Conservation (phyloP, 2,888 invertebrate species). For the Orthosia cruda region DNA sequence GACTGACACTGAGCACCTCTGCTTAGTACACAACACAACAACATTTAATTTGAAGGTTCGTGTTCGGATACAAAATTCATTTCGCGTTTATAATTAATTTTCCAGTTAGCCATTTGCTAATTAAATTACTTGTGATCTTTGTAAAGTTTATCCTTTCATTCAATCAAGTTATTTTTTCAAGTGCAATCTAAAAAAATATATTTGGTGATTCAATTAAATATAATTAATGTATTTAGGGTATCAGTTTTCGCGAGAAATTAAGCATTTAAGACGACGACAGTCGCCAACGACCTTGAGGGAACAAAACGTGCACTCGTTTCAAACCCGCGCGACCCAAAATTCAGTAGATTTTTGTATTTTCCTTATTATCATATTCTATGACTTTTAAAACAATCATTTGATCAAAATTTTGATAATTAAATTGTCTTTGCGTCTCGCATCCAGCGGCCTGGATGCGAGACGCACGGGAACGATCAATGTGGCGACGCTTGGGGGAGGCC, state of each 20-base stretch:
- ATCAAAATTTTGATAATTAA: too few species aligned
- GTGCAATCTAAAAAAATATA: constrained; percentile 6
- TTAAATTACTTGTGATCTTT: constrained; percentile 50
- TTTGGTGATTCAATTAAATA: constrained; percentile 1
- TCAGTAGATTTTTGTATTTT: too few species aligned
- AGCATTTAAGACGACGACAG: too few species aligned
- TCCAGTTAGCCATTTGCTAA: constrained; percentile 60
- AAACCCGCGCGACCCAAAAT: too few species aligned
- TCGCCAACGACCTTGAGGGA: too few species aligned
- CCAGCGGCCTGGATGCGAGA: too few species aligned
- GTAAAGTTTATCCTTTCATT: constrained; percentile 37
- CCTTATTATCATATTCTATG: too few species aligned
- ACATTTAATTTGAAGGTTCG: constrained; percentile 53
- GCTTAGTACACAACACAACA: constrained; percentile 12
- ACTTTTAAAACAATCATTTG: too few species aligned
- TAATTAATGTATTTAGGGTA: constrained; percentile 3
- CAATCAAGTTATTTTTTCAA: constrained; percentile 29
- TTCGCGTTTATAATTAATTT: constrained; percentile 54
- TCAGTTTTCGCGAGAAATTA: not conserved
- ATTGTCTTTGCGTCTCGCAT: too few species aligned
- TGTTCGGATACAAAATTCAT: constrained; percentile 49
- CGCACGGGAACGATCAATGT: too few species aligned
- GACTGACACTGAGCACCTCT: constrained; percentile 53
- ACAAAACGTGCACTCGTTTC: too few species aligned
- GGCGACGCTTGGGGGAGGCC: too few species aligned